phyloP scores from a whole-genome alignment of 92 coral and sea anemone genomes.

The Epizoanthus rinbou region DNA sequence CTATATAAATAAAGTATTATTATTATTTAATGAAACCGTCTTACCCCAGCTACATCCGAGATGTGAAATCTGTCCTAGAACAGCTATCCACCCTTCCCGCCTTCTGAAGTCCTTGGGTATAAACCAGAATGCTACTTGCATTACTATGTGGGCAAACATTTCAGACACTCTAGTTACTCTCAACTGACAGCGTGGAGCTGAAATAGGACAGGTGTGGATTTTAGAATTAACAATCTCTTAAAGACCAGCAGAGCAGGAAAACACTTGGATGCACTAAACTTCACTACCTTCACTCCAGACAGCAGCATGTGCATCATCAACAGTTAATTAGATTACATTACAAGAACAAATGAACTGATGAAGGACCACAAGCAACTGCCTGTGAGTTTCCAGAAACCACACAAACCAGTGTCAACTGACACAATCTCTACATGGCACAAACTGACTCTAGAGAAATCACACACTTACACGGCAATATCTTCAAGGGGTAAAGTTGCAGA shows the following conservation, averaged over 20 bases:
- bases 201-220: conserved; percentile 40
- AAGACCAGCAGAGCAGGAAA: conserved; percentile 52
- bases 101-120: conserved; percentile 47
- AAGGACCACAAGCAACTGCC: too few relatives aligned
- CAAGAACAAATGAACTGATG: neutral
- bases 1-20: too few relatives aligned
- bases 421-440: conserved; percentile 58
- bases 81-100: conserved; percentile 49
- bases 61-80: conserved; percentile 54
- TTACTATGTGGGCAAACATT: conserved; percentile 64
- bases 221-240: conserved; percentile 47
- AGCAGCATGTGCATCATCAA: conserved; percentile 30
- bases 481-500: conserved; percentile 59
- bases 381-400: conserved; percentile 33
- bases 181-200: conserved; percentile 46
- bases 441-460: conserved; percentile 41
- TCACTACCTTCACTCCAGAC: conserved; percentile 2
- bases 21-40: too few relatives aligned
- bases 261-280: conserved; percentile 25
- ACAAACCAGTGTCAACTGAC: conserved; percentile 57
- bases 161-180: conserved; percentile 58
- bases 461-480: conserved; percentile 52
- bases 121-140: conserved; percentile 63
- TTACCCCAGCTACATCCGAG: conserved; percentile 48
- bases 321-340: conserved; percentile 19